Evolutionary conservation across 2,797 vertebrate species (phyloP).

Genomic region (Galagoides demidoff): DNA sequence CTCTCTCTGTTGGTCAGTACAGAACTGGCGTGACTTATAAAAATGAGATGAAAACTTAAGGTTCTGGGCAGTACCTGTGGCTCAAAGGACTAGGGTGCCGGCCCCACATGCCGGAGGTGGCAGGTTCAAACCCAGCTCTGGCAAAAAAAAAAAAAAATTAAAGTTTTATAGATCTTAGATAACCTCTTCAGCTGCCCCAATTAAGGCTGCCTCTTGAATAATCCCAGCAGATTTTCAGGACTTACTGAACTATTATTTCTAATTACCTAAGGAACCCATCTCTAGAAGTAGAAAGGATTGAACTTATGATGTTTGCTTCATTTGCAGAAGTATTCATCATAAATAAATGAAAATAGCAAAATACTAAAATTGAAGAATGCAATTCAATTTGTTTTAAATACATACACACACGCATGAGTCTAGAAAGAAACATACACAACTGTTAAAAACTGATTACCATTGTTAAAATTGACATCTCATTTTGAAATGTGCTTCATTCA

Average conservation of each 20-base stretch:
- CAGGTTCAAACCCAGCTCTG: no score
- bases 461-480: background rate
- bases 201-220: background rate
- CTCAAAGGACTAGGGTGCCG: no score
- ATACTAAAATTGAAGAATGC: constrained; percentile 8
- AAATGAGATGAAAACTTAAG: background rate
- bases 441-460: constrained; percentile 26
- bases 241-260: background rate
- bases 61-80: background rate
- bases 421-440: background rate
- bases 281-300: background rate
- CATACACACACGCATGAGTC: background rate
- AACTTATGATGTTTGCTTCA: constrained; percentile 1
- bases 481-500: constrained; percentile 17
- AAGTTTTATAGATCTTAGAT: background rate
- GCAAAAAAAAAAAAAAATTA: no score
- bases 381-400: constrained; percentile 24
- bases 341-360: constrained; percentile 30
- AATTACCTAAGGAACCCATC: background rate
- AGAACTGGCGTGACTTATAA: background rate
- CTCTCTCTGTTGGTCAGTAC: background rate
- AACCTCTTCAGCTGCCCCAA: background rate
- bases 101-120: no score
- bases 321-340: constrained; percentile 8
- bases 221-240: background rate